Base-by-base conservation (phyloP, 2,888 invertebrate species). In the Hydriomena furcata region DNA sequence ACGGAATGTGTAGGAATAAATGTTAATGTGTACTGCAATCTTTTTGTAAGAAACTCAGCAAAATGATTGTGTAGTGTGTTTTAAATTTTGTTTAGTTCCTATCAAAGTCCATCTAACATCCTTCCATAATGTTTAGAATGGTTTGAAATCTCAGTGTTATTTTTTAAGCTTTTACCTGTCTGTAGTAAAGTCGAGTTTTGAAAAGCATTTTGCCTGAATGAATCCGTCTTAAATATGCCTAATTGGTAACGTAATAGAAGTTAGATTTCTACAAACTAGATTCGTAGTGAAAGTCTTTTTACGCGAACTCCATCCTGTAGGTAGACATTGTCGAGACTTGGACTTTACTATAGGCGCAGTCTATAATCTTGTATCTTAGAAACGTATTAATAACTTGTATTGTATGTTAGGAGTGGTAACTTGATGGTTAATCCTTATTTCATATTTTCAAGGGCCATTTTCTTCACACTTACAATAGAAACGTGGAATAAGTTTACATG, bases 71-170 rank as follows among this genome's bases (percentile, higher is more conserved):
- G 66, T 65, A 67, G 67, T 53, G 60, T 55, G 45, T 58, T 57
- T 58, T 44, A 36, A 30, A 57, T 65, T 62, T 61, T 61, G 54
- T 68, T 73, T 66, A 67, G 65, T 71, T 73, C 66, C 66, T 66
- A 69, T 66, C 63, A 45, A 65, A 68, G 73, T 76, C 76, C 73
- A 73, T 73, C 62, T 62, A 51, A 61, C 66, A 69, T 74, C 76
- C 76, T 76, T 76, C 74, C 74, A 73, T 65, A 60, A 52, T 44
- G 34, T 35, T 56, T 57, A 43, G 47, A 41, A 45, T 52, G 27
- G 35, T 53, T 54, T 50, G 10, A 57, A 52, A 27, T 44, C 45
- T 55, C 40, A 25, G 37, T 46, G 43, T 57, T 54, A 57, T 58
- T 61, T 61, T 61, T 34, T 66, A 69, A 63, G 68, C 66, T 70